phyloP scores from a whole-genome alignment of 2,888 invertebrate genomes.

The Digitonthophagus gazella region DNA sequence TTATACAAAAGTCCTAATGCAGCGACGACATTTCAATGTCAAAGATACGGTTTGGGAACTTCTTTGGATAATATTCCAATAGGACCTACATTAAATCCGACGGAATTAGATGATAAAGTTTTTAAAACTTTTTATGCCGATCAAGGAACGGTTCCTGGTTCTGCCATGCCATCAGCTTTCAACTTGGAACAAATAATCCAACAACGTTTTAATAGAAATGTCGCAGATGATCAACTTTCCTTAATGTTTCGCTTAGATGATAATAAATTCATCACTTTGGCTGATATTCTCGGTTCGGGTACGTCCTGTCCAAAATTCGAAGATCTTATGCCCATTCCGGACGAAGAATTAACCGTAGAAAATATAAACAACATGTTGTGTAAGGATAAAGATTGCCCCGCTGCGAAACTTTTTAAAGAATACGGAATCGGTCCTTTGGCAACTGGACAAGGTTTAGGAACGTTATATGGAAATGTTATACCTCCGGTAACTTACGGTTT shows the following conservation, averaged over 20 bases:
- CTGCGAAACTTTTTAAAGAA: slow-evolving; percentile 46
- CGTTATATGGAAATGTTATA: slow-evolving; percentile 32
- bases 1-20: slow-evolving; percentile 42
- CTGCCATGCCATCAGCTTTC: slow-evolving; percentile 28
- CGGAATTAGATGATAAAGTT: slow-evolving; percentile 19
- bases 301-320: background rate
- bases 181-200: slow-evolving; percentile 18
- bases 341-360: slow-evolving; percentile 38
- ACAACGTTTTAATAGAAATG: background rate
- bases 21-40: slow-evolving; percentile 41
- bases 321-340: background rate
- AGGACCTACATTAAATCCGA: slow-evolving; percentile 31
- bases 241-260: slow-evolving; percentile 39
- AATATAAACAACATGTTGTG: slow-evolving; percentile 41
- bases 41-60: slow-evolving; percentile 35
- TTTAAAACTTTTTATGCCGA: slow-evolving; percentile 19
- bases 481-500: slow-evolving; percentile 31
- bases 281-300: background rate
- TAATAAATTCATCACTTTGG: slow-evolving; percentile 37
- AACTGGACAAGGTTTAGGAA: slow-evolving; percentile 43
- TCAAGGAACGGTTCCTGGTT: background rate
- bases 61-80: slow-evolving; percentile 35
- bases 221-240: slow-evolving; percentile 38
- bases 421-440: slow-evolving; percentile 49
- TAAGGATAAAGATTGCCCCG: slow-evolving; percentile 46